Percentiles rank a stretch among this genome's conserved stretches.
These are phyloP conservation scores for Ciconia nigra DNA, from an alignment of 2,797 vertebrate species.

Conservation along the genomic window DNA sequence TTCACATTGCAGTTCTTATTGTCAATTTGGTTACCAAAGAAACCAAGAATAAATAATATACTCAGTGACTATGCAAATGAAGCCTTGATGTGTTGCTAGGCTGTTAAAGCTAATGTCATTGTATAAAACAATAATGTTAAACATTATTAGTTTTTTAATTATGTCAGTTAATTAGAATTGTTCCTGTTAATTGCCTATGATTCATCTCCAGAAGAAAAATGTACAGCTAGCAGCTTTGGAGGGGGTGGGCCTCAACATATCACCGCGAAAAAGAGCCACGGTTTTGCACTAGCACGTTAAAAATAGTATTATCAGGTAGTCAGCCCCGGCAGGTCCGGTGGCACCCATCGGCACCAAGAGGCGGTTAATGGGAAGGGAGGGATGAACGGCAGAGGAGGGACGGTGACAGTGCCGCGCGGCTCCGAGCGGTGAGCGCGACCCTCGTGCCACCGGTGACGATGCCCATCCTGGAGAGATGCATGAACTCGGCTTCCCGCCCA, in stretches of 20 bases:
- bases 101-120: conserved; percentile 76
- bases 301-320: neutral
- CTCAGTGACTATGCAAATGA: conserved; percentile 73
- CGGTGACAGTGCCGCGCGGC: neutral
- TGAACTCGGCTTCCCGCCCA: rapidly evolving
- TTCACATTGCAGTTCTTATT: conserved; percentile 60
- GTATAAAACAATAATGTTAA: conserved; percentile 80
- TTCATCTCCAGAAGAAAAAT: conserved; percentile 78
- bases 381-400: neutral
- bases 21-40: conserved; percentile 74
- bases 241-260: neutral
- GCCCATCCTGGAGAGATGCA: rapidly evolving
- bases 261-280: neutral
- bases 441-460: neutral
- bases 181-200: conserved; percentile 79
- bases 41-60: conserved; percentile 76
- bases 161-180: conserved; percentile 81
- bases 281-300: neutral
- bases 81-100: conserved; percentile 76
- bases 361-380: neutral
- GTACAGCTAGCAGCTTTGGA: conserved; percentile 30
- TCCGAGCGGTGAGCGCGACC: neutral
- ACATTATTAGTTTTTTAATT: conserved; percentile 85
- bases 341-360: neutral
- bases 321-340: neutral